Evolutionary conservation across 2,113 vertebrate species (phyloP), one percentile per base, ranked within the genome.

Genomic region (Mormyrus lacerda): DNA sequence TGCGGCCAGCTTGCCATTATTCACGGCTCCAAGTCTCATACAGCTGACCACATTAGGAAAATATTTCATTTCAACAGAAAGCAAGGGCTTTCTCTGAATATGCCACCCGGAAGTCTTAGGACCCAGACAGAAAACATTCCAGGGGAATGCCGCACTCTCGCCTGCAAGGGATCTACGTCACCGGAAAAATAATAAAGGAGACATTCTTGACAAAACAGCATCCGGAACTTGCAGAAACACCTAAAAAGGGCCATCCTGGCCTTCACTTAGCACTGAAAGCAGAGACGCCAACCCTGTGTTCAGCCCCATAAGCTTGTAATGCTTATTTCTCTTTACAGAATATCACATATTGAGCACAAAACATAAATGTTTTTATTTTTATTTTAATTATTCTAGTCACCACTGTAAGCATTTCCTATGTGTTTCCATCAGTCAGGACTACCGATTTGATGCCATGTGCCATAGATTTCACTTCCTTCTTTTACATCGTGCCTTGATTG

Each of bases 1-100:
- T 51, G 50, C 50, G 85, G 85, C 85, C 31, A 50, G 84, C 24
- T 85, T 85, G 24, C 47, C 47, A 51, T 51, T 47, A 85, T 50
- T 50, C 45, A 85, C 24, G 50, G 10, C 50, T 50, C 47, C 13
- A 31, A 27, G n/a, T 53, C 85, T 53, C 27, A 2, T 9, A 87
- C n/a, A 50, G 27, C 85, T 53, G 48, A 87, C n/a, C 13, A n/a
- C 47, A 51, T 47, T 53, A 84, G 82, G 48, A 87, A 87, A 87
- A 87, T 87, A 87, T 53, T 55, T 87, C 17, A 87, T 87, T 53
- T 47, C n/a, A 53, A 53, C 27, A 87, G 6, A 51, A 87, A 53
- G 85, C 31, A n/a, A 47, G 17, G 44, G 39, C 82, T 44, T 84
- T 84, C 44, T 84, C 82, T 45, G 21, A 83, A 83, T 39, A 83